phyloP scores from a whole-genome alignment of 2,888 invertebrate species.

The Cordilura impudica region DNA sequence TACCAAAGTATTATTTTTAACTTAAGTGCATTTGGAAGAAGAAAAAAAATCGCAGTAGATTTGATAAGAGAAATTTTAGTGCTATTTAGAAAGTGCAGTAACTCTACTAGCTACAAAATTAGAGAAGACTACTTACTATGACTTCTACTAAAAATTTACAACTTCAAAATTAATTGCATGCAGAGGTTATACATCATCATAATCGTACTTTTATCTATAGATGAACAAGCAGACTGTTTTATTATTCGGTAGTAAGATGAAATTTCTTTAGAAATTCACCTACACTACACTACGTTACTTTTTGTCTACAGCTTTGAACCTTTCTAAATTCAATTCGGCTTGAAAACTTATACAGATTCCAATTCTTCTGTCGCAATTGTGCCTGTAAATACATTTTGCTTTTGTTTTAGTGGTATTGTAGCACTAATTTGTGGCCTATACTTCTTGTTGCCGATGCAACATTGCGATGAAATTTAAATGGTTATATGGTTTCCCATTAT shows the following conservation, averaged over 20 bases:
- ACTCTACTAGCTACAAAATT: background rate
- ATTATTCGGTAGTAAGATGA: background rate
- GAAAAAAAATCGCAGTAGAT: conserved; percentile 8
- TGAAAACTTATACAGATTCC: background rate
- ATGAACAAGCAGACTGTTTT: background rate
- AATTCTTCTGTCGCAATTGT: background rate
- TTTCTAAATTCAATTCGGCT: background rate
- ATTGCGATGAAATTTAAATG: conserved; percentile 18
- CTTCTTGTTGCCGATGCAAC: background rate
- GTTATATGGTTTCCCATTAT: conserved; percentile 9
- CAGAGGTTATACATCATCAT: conserved; percentile 19
- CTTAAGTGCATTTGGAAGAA: conserved; percentile 9
- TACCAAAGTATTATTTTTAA: conserved; percentile 41
- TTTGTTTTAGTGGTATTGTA: conserved; percentile 19
- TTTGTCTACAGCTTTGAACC: no score
- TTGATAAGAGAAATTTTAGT: background rate
- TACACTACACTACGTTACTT: background rate
- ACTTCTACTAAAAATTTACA: background rate
- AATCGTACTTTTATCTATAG: background rate
- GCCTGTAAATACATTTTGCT: background rate
- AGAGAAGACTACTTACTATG: no score
- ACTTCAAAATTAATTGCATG: conserved; percentile 2
- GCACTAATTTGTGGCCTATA: conserved; percentile 20
- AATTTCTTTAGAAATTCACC: background rate
- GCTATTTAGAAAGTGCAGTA: background rate